Evolutionary conservation across 2,797 vertebrate genomes (phyloP).

Genomic region (Picus viridis): DNA sequence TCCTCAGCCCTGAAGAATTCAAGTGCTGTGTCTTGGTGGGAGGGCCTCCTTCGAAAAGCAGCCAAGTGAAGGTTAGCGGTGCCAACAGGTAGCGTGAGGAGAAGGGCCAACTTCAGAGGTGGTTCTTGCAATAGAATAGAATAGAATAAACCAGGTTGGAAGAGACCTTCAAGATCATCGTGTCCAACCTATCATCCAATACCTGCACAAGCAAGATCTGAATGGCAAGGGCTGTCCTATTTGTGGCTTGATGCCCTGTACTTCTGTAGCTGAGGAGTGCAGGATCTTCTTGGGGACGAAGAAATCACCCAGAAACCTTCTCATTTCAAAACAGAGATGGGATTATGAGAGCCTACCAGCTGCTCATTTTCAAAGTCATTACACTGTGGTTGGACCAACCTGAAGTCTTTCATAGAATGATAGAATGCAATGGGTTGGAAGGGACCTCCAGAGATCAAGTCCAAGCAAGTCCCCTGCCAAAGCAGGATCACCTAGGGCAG

Average conservation of each 20-base stretch:
- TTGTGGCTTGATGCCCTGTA: background rate
- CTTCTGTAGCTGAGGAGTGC: background rate
- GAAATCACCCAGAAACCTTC: background rate
- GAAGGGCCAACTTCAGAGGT: background rate
- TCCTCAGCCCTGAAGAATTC: background rate
- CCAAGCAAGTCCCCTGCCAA: no score
- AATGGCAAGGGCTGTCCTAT: background rate
- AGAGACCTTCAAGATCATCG: no score
- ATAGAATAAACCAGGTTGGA: no score
- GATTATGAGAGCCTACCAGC: background rate
- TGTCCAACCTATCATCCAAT: no score
- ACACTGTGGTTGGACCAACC: background rate
- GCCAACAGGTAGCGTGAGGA: background rate
- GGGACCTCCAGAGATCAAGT: no score
- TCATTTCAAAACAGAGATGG: background rate
- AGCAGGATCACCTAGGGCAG: no score
- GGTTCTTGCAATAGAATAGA: background rate
- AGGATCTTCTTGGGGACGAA: background rate
- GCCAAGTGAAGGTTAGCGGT: fast-evolving
- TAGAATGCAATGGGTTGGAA: no score
- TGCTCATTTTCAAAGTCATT: background rate
- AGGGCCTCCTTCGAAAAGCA: background rate
- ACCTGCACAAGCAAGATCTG: background rate
- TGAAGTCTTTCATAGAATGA: background rate
- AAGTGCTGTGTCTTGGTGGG: background rate